phyloP scores from a whole-genome alignment of 2,888 invertebrate genomes.

The Bombylius major region DNA sequence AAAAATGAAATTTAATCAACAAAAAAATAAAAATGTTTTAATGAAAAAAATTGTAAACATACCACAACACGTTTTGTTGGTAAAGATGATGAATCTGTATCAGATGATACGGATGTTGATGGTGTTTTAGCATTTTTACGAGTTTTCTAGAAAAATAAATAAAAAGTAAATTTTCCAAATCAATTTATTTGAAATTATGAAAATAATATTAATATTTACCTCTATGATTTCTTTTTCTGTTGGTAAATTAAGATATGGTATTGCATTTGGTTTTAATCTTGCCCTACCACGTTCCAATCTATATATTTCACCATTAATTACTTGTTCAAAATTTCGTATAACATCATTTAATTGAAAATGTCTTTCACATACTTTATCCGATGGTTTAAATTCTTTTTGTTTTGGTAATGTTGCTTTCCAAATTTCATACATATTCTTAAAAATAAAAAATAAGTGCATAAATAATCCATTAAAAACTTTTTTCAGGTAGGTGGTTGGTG shows the following conservation, averaged over 20 bases:
- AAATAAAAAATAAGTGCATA: not conserved
- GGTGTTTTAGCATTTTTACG: too few species aligned
- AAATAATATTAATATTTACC: not conserved
- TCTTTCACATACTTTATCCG: constrained; percentile 23
- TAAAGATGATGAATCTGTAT: too few species aligned
- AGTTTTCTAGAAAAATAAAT: too few species aligned
- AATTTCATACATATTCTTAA: constrained; percentile 13
- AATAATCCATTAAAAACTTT: not conserved
- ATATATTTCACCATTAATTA: constrained; percentile 22
- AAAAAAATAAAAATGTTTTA: too few species aligned
- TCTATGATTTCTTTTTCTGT: not conserved
- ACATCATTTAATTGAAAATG: constrained; percentile 22
- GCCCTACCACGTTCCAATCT: constrained; percentile 23
- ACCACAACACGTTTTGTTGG: too few species aligned
- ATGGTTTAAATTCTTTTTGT: constrained; percentile 17
- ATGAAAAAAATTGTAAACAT: too few species aligned
- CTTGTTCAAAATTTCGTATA: constrained; percentile 21
- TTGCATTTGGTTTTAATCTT: constrained; percentile 17
- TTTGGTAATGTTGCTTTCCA: constrained; percentile 22
- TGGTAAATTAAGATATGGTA: constrained; percentile 21
- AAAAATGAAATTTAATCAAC: too few species aligned
- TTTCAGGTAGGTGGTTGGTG: not conserved
- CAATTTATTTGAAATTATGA: too few species aligned
- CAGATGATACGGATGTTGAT: too few species aligned
- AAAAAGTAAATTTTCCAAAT: too few species aligned